Evolutionary conservation across 2,797 vertebrate species (phyloP), one percentile per base, ranked within the genome.

Genomic region (Podargus strigoides): DNA sequence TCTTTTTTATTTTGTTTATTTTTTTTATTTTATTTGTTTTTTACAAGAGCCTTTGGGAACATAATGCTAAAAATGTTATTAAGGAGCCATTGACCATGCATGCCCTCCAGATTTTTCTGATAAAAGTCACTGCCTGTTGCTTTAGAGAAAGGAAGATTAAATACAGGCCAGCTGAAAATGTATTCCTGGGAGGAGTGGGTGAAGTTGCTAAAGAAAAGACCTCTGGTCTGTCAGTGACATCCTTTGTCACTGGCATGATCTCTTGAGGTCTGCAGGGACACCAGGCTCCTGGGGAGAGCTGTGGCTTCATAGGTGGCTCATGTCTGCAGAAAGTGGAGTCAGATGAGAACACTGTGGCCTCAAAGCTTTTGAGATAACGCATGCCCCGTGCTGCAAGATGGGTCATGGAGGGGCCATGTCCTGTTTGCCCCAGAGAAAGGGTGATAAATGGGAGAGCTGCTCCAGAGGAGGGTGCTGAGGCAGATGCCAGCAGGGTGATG

Each of bases 101-200:
- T 85, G 88, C 86, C 90, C 94, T 63, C 77, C 41, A 53, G 88
- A 82, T 91, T 70, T 76, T 37, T 56, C 77, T 67, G 88, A 76
- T 90, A 78, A 88, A 67, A 94, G 49, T n/a, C 6, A 2, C 73
- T 81, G 77, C 72, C 72, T 87, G 0, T 58, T 72, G 82, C 87
- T 95, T 67, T 37, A n/a, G 60, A 89, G 85, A 60, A 64, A 75
- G n/a, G 67, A 59, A 89, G 67, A 79, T 82, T 59, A 37, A 93
- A 50, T 22, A 14, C 50, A 30, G 37, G 47, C 36, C 0, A 5
- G 8, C 15, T 68, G 85, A 72, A 75, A 90, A 80, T 8, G 2
- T 3, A 3, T 69, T 78, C 66, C 80, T 60, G 55, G 55, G 56
- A 24, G 44, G 84, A 76, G 59, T 7, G 47, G 80, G n/a, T 44